A percentile compares a stretch with the other conserved stretches of the same genome.
Conservation (phyloP, 2,888 invertebrate genomes). For the Drosophila testacea region DNA sequence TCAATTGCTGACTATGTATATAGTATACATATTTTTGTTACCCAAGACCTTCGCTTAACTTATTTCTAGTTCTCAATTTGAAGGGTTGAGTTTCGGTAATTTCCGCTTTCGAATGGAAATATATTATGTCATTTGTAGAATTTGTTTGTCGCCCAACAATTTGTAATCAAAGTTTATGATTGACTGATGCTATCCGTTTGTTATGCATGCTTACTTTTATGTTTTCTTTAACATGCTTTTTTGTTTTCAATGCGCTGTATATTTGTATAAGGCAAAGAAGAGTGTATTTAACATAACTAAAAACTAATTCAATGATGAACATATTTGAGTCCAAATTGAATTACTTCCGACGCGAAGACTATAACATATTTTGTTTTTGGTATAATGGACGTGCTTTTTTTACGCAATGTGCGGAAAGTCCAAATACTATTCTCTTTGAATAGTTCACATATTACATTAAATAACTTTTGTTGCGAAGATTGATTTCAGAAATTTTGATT, state of each 20-base stretch:
- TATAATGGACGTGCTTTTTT: too few species aligned
- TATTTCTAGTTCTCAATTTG: conserved; percentile 19
- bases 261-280: not conserved
- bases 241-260: not conserved
- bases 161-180: conserved; percentile 46
- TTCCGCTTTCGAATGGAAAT: conserved; percentile 54
- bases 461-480: too few species aligned
- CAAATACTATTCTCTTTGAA: too few species aligned
- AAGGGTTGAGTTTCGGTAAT: conserved; percentile 26
- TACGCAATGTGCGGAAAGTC: too few species aligned
- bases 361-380: too few species aligned
- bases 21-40: conserved; percentile 14
- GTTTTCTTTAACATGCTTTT: not conserved
- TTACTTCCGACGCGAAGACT: too few species aligned
- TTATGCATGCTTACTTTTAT: conserved; percentile 19
- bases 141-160: conserved; percentile 54
- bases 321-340: too few species aligned
- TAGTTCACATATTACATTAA: too few species aligned
- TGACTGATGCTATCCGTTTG: conserved; percentile 39
- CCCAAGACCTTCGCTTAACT: conserved; percentile 24
- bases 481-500: too few species aligned
- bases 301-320: too few species aligned
- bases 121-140: conserved; percentile 56
- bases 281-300: not conserved
- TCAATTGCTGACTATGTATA: conserved; percentile 29